phyloP scores from a whole-genome alignment of 2,888 invertebrate genomes.

The Polyploca ridens region DNA sequence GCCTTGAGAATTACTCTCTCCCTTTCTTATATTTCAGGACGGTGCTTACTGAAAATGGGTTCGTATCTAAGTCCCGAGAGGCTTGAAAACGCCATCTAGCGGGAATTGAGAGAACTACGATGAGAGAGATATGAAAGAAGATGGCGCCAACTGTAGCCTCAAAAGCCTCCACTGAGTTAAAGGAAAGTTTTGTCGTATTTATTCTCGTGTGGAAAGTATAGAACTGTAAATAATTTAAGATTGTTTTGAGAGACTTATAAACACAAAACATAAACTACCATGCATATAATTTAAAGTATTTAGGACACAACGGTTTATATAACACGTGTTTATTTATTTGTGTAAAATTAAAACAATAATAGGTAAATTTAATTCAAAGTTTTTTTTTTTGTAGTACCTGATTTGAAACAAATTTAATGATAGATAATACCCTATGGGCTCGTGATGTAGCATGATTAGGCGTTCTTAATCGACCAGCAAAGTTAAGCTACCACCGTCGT shows the following conservation, averaged over 20 bases:
- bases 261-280: too few species aligned
- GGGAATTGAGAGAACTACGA: slow-evolving; percentile 46
- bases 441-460: too few species aligned
- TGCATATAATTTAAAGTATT: too few species aligned
- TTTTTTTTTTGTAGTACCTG: too few species aligned
- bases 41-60: slow-evolving; percentile 72
- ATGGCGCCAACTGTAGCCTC: slow-evolving; percentile 65
- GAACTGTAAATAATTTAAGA: not conserved
- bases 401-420: too few species aligned
- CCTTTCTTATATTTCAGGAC: slow-evolving; percentile 81
- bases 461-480: too few species aligned
- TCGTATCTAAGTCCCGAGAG: slow-evolving; percentile 63
- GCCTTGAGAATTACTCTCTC: slow-evolving; percentile 81
- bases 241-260: not conserved
- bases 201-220: not conserved
- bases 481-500: too few species aligned
- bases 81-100: slow-evolving; percentile 62
- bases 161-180: slow-evolving; percentile 36
- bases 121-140: slow-evolving; percentile 50
- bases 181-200: slow-evolving; percentile 40
- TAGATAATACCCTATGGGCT: too few species aligned
- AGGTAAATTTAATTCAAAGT: too few species aligned
- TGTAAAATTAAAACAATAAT: too few species aligned
- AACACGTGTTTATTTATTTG: too few species aligned
- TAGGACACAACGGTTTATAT: too few species aligned